Conservation (phyloP, 37 sponge, comb jelly and placozoan species). For the Amphimedon queenslandica region DNA sequence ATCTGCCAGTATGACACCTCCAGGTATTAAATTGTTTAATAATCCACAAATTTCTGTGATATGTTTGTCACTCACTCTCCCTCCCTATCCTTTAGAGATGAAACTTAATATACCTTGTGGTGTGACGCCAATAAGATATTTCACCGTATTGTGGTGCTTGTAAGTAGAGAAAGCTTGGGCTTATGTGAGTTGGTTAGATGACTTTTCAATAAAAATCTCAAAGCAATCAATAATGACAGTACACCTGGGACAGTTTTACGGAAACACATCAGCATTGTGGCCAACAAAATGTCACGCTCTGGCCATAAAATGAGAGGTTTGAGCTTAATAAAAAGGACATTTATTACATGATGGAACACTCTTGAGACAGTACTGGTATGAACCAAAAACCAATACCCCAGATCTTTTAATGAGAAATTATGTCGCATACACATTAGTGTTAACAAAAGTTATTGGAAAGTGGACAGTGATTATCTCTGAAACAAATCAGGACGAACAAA, state of each 20-base stretch:
- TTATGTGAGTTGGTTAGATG: slow-evolving; percentile 6
- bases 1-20: slow-evolving; percentile 69
- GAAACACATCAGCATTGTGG: background rate
- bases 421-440: slow-evolving; percentile 33
- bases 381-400: slow-evolving; percentile 15
- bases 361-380: slow-evolving; percentile 12
- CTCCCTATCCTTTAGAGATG: slow-evolving; percentile 63
- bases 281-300: background rate
- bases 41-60: slow-evolving; percentile 61
- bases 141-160: slow-evolving; percentile 67
- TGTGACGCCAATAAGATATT: slow-evolving; percentile 48
- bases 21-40: slow-evolving; percentile 54
- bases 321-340: background rate
- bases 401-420: slow-evolving; percentile 1
- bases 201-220: slow-evolving; percentile 33
- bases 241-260: background rate
- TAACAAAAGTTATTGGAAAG: slow-evolving; percentile 19
- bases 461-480: too few relatives aligned
- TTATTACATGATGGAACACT: background rate
- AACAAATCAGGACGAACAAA: too few relatives aligned
- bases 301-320: slow-evolving; percentile 3
- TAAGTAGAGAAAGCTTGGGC: slow-evolving; percentile 55
- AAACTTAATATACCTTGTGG: slow-evolving; percentile 65
- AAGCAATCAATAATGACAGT: slow-evolving; percentile 28
- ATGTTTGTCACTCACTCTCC: slow-evolving; percentile 61